Base-by-base conservation (phyloP, 1,140 invertebrate genomes). In the Lanistes nyassanus region DNA sequence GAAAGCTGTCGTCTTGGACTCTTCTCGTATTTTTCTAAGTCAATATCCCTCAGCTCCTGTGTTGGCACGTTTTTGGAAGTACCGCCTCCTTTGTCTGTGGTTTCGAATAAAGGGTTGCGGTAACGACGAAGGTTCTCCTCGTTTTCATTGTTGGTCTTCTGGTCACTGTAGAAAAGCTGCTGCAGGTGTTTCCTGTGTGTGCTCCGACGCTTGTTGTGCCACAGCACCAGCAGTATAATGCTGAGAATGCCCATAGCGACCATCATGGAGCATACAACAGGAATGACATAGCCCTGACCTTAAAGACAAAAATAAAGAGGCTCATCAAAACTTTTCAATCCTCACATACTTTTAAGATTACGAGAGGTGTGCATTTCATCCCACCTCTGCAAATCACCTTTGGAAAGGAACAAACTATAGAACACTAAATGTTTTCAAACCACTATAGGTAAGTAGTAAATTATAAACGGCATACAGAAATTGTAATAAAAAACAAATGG, bases 101-200 rank as follows among this genome's bases (percentile, higher is more conserved):
- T 77, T 16, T 77, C 80, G 75, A 84, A 84, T 47, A 88, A 76
- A 21, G 87, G 84, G 77, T 90, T 89, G 47, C 85, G 79, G 64
- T 81, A 80, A 66, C 86, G 88, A 16, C 91, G 93, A 53, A 95
- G 91, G 34, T 96, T 89, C 82, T 96, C 96, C 87, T 97, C 95
- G 85, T 96, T 95, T 87, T 96, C 96, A 85, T 96, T 95, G 58
- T 96, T 89, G 83, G 96, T 96, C 39, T 79, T 81, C 67, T 82
- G 80, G 39, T 82, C 79, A 56, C 39, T 74, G 66, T 69, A 69
- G 31, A 76, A 71, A 37, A 72, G 74, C 36, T 79, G 68, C 11
- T 76, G 62, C 19, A 73, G 75, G n/a, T 76, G 75, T 36, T 64
- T 31, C 16, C 80, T 66, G 37, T 77, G 58, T 6, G 47, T 74